Conservation (phyloP, 2,797 vertebrate species). For the Onychomys torridus region DNA sequence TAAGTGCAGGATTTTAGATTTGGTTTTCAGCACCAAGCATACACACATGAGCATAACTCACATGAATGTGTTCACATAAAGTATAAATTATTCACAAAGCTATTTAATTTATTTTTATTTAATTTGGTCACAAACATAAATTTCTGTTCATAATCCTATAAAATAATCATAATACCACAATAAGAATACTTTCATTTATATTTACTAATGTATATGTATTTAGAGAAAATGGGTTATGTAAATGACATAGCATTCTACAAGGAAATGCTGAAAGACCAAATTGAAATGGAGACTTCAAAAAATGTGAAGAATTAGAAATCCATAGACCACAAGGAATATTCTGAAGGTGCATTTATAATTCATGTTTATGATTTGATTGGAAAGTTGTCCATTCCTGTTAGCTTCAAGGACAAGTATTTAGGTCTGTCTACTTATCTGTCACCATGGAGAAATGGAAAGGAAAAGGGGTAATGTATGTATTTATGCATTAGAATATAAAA, state of each 20-base stretch:
- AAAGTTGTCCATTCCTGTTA: neutral
- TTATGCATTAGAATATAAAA: neutral
- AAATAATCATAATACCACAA: neutral
- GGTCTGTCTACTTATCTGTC: neutral
- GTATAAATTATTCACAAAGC: neutral
- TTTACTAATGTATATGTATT: neutral
- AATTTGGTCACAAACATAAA: neutral
- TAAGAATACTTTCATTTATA: neutral
- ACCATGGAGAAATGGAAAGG: neutral
- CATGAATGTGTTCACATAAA: neutral
- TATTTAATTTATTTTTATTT: neutral
- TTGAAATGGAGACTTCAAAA: neutral
- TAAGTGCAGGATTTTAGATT: neutral
- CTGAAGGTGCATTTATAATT: neutral
- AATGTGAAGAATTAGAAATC: neutral
- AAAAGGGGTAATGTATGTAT: neutral
- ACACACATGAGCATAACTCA: neutral
- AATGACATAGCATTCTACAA: neutral
- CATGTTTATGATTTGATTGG: neutral
- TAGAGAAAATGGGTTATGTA: neutral
- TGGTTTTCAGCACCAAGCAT: neutral
- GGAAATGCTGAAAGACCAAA: neutral
- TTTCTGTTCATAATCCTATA: neutral
- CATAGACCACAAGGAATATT: neutral
- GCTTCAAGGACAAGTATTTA: no score